Conservation (phyloP, 2,113 vertebrate species). For the Willisornis vidua region DNA sequence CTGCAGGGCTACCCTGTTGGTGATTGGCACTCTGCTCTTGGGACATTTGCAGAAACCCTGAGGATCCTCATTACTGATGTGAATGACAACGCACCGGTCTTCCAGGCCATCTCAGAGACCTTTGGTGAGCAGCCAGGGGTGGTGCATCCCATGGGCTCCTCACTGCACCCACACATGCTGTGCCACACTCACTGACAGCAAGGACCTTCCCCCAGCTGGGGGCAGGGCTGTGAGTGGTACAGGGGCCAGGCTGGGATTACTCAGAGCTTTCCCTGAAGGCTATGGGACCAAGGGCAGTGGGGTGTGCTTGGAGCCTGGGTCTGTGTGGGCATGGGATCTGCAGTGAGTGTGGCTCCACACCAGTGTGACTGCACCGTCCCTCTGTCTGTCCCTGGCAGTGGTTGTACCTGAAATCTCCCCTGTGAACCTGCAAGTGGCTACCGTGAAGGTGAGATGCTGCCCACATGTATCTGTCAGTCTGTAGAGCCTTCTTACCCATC, state of each 20-base stretch:
- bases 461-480: not conserved
- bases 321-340: not conserved
- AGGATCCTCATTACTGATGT: constrained; percentile 83
- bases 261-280: not conserved
- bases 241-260: not conserved
- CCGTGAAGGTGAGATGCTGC: constrained; percentile 72
- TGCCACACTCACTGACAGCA: accelerated
- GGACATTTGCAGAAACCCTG: constrained; percentile 69
- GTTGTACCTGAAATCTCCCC: constrained; percentile 76
- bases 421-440: constrained; percentile 70
- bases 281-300: accelerated
- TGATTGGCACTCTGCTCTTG: not conserved
- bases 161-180: not conserved
- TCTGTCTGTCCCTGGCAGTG: constrained; percentile 63
- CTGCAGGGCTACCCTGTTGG: not conserved
- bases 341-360: not conserved
- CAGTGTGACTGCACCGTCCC: not conserved
- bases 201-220: not conserved
- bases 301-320: not conserved
- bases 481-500: accelerated
- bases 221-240: not conserved
- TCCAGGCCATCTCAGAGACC: constrained; percentile 65
- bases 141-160: not conserved
- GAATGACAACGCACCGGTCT: constrained; percentile 88
- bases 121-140: constrained; percentile 75